These are phyloP conservation scores for Dorcus parallelipipedus DNA, from an alignment of 2,888 invertebrate species.

Conservation along the genomic window DNA sequence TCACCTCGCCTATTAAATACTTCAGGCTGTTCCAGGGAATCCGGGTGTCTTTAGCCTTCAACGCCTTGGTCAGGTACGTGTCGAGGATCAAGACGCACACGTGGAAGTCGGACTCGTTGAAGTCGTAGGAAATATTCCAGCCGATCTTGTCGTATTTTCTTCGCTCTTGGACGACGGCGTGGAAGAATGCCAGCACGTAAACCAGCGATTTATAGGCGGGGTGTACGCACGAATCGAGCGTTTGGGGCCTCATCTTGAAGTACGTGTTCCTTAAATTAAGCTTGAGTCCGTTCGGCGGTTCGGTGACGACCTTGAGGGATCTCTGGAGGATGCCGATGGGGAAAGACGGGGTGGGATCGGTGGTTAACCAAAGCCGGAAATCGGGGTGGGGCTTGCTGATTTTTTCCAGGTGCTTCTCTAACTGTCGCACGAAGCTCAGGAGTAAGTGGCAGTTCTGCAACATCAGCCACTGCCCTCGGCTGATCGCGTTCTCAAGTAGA, in stretches of 20 bases:
- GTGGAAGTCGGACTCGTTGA: constrained; percentile 88
- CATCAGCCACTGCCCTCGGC: constrained; percentile 86
- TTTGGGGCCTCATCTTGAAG: constrained; percentile 75
- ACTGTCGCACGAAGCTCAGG: constrained; percentile 70
- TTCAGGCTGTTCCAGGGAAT: constrained; percentile 90
- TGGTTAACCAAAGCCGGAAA: constrained; percentile 90
- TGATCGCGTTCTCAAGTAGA: constrained; percentile 65
- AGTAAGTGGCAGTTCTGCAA: constrained; percentile 90
- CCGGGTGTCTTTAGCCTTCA: constrained; percentile 55
- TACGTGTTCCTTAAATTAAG: constrained; percentile 85
- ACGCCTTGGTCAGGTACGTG: constrained; percentile 75
- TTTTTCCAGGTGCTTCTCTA: constrained; percentile 82
- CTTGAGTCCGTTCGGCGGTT: constrained; percentile 88
- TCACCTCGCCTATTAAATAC: constrained; percentile 91
- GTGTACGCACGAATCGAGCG: constrained; percentile 72
- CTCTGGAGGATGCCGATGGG: constrained; percentile 87
- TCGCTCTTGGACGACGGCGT: constrained; percentile 89
- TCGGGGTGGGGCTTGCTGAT: constrained; percentile 82
- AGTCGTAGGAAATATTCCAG: constrained; percentile 92
- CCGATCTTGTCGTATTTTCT: constrained; percentile 92
- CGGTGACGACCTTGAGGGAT: constrained; percentile 74
- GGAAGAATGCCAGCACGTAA: constrained; percentile 89
- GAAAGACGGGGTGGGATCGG: constrained; percentile 81
- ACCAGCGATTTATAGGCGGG: constrained; percentile 75
- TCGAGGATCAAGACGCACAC: constrained; percentile 83